Percentiles rank a stretch among this genome's conserved stretches.
Conservation (phyloP, 2,888 invertebrate species). For the Eupelmus urozonus region DNA sequence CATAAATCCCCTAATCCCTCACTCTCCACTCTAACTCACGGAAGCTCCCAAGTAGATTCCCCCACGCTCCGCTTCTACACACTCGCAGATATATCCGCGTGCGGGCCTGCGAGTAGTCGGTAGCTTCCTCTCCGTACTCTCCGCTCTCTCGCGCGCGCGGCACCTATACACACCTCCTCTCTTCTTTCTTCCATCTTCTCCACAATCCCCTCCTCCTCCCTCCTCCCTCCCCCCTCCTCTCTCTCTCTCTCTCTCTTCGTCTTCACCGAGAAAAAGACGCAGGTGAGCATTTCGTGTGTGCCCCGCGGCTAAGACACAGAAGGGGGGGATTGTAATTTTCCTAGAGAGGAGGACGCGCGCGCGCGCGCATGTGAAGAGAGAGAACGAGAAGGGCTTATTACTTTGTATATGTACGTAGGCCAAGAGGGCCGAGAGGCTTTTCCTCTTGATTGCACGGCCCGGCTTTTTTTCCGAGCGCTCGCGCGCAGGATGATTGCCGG, state of each 20-base stretch:
- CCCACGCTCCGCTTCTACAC: no score
- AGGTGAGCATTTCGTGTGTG: slow-evolving; percentile 20
- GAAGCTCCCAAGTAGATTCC: no score
- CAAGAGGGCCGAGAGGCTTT: not conserved
- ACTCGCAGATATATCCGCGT: no score
- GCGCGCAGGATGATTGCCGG: no score
- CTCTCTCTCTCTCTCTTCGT: slow-evolving; percentile 37
- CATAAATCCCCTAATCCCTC: no score
- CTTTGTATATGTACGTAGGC: not conserved
- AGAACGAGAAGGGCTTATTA: slow-evolving; percentile 24
- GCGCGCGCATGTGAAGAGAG: not conserved
- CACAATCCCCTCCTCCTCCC: not conserved
- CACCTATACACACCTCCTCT: not conserved
- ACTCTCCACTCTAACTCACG: no score
- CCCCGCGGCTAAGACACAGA: not conserved
- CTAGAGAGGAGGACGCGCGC: not conserved
- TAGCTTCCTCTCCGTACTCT: no score
- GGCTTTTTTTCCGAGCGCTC: not conserved
- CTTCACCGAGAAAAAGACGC: slow-evolving; percentile 4
- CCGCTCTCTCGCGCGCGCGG: not conserved
- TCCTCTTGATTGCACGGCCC: not conserved
- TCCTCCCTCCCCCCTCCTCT: slow-evolving; percentile 32
- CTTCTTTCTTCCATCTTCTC: not conserved
- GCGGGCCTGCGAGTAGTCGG: no score
- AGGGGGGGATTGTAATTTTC: slow-evolving; percentile 22